Evolutionary conservation across 2,888 invertebrate species (phyloP), one percentile per base, ranked within the genome.

Genomic region (Pristionchus entomophagus): DNA sequence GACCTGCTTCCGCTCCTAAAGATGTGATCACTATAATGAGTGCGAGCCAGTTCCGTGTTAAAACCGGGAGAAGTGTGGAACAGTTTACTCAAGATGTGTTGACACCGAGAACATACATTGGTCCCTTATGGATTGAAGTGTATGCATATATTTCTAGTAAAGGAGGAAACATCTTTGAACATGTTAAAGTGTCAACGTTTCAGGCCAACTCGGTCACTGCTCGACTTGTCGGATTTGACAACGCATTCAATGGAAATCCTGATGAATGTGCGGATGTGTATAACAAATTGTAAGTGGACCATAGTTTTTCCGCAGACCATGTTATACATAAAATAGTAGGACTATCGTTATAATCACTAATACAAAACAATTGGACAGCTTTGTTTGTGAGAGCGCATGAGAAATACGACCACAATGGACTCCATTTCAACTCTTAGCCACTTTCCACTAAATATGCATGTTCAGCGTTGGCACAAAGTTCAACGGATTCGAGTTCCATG

Each of bases 171-270:
- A n/a, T n/a, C n/a, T n/a, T n/a, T n/a, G n/a, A n/a, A n/a, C n/a
- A n/a, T n/a, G n/a, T n/a, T n/a, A n/a, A n/a, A n/a, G n/a, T n/a
- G n/a, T n/a, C n/a, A n/a, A n/a, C n/a, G n/a, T n/a, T n/a, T n/a
- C n/a, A 56, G 73, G 41, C 41, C 41, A 73, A 73, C 73, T 73
- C 73, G 10, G 22, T n/a, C n/a, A 73, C 73, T 26, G 73, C 73
- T 26, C 73, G 73, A 0, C 73, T 73, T 5, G 32, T 19, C 2
- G 73, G 73, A 0, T 73, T 73, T 17, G 73, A 73, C 26, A 73
- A 73, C 5, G 73, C 73, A 5, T 10, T 41, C 26, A 19, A 41
- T 4, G 41, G 38, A 6, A 73, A 73, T 45, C 73, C 73, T 5
- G 73, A 73, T 45, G n/a, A n/a, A 19, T 73, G 73, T 14, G 41